phyloP scores from a whole-genome alignment of 2,113 vertebrate genomes.

The Phyllostomus hastatus region DNA sequence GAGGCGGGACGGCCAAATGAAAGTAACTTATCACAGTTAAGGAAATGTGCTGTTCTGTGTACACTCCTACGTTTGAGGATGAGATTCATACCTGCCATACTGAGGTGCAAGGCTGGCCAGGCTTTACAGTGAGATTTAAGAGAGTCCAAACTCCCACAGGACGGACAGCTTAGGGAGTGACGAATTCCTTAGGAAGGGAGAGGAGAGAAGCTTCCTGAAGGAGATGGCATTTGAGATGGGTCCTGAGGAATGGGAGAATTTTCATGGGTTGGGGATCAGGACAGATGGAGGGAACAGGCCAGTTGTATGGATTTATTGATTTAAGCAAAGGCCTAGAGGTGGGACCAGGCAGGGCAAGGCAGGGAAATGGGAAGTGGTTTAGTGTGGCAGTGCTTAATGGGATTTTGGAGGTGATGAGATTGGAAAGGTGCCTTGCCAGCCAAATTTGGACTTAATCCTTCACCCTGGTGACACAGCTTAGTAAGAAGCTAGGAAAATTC shows the following conservation, averaged over 20 bases:
- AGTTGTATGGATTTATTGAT: background rate
- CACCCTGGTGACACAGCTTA: too few relatives aligned
- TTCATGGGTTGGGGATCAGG: background rate
- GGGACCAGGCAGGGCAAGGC: background rate
- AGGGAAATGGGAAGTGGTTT: background rate
- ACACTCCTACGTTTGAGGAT: background rate
- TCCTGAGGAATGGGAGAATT: background rate
- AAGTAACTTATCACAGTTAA: background rate
- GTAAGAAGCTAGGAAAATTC: too few relatives aligned
- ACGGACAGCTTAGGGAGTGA: background rate
- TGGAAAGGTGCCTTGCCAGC: background rate
- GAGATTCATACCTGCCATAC: background rate
- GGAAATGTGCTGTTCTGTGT: background rate
- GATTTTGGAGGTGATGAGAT: background rate
- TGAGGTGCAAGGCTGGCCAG: background rate
- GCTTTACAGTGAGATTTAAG: background rate
- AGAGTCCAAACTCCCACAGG: background rate
- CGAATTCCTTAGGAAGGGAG: background rate
- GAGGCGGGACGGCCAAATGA: background rate
- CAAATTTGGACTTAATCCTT: background rate
- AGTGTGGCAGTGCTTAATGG: background rate
- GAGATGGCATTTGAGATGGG: background rate
- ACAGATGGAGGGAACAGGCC: background rate
- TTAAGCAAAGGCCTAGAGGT: background rate
- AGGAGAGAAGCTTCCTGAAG: background rate